Base-by-base conservation (phyloP, 2,797 vertebrate species). In the Sciurus vulgaris region DNA sequence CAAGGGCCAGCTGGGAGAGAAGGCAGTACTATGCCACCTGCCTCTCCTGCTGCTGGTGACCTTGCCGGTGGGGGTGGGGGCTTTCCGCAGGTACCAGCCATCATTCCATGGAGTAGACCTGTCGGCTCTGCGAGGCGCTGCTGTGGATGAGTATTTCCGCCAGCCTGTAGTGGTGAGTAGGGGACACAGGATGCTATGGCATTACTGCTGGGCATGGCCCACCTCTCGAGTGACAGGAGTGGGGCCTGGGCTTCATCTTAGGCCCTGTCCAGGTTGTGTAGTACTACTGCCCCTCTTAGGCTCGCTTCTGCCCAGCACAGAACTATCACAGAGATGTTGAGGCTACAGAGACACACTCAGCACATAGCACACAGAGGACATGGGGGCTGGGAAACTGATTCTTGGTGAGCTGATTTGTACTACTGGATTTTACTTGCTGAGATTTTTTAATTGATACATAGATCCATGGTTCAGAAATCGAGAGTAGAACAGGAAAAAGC, bases 91-190 rank as follows among this genome's bases (percentile, higher is more conserved):
- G 99, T 99, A 99, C 98, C 99, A 99, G 98, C 99, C 99, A 3
- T 99, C 99, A 41, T 99, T 99, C 98, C 99, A 99, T 0, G 99
- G 99, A 2, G 99, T 99, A 12, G 99, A 99, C 94, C 99, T 99
- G n/a, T 99, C 99, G 0, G 99, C 99, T 18, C 98, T 99, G 47
- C 99, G 99, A n/a, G 99, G 99, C 0, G 99, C 99, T 0, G 99
- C 99, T 0, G 99, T 99, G 91, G 99, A 99, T 1, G 99, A 99
- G 96, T 99, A 99, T 97, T 99, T 99, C 98, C 98, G 99, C 91
- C 99, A 99, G 98, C 99, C 99, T 26, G 99, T 99, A 74, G 99
- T 99, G 99, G 99, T 99, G 98, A 15, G 98, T 97, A 92, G 78
- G 67, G 41, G 49, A 59, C 38, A 78, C 35, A 18, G 84, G 94